phyloP scores from a whole-genome alignment of 64 coral and sea anemone species.

The Acropora tenuis region DNA sequence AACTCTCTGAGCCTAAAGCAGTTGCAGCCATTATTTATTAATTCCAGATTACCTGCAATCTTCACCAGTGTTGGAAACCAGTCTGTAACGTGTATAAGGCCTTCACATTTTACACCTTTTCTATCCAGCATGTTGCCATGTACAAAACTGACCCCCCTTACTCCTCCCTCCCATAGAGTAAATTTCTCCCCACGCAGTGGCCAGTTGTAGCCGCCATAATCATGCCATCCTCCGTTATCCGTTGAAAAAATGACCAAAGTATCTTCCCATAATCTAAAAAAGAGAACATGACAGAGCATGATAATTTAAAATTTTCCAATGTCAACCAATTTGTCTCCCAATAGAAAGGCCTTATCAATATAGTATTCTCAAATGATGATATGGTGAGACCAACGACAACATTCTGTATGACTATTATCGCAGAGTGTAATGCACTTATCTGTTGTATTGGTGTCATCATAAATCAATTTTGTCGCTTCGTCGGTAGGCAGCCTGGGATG shows the following conservation, averaged over 20 bases:
- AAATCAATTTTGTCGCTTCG: no score
- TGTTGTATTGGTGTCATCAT: no score
- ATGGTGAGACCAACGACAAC: no score
- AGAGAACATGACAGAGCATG: background rate
- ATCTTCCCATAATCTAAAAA: conserved; percentile 42
- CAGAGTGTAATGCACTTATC: no score
- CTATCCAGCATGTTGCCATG: conserved; percentile 49
- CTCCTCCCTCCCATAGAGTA: conserved; percentile 53
- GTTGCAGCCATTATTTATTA: background rate
- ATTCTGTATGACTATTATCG: no score
- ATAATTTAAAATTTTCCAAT: no score
- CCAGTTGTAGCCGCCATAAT: conserved; percentile 44
- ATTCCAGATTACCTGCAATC: conserved; percentile 8
- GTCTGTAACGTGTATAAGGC: conserved; percentile 52
- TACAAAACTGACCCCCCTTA: conserved; percentile 50
- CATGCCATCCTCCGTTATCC: conserved; percentile 45
- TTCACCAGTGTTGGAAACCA: conserved; percentile 61
- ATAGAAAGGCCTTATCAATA: no score
- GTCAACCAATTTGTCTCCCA: no score
- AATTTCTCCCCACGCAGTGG: conserved; percentile 49
- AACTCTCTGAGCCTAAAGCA: no score
- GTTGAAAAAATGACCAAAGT: conserved; percentile 22
- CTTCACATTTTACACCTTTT: conserved; percentile 25
- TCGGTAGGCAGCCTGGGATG: no score
- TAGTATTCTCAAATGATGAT: no score